A percentile compares a stretch with the other conserved stretches of the same genome.
These are phyloP conservation scores for Dastarcus helophoroides DNA, from an alignment of 2,888 invertebrate genomes.

Conservation along the genomic window DNA sequence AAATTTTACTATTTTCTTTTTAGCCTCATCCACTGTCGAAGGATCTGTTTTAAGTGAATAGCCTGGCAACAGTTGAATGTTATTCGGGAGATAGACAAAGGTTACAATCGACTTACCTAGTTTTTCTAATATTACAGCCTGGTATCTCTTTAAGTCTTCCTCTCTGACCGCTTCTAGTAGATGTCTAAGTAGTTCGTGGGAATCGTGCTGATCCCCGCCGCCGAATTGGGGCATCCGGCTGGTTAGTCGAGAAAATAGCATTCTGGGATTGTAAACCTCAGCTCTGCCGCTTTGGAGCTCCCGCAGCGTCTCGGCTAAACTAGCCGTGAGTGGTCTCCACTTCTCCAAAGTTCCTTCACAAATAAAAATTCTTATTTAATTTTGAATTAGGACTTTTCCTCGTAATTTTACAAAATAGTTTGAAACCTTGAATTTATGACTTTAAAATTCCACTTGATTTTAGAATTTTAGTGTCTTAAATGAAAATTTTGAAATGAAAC, in stretches of 20 bases:
- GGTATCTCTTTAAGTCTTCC: slow-evolving; percentile 68
- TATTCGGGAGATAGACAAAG: slow-evolving; percentile 1
- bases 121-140: slow-evolving; percentile 65
- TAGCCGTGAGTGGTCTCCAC: slow-evolving; percentile 56
- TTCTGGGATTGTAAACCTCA: slow-evolving; percentile 53
- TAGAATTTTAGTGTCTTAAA: too few species aligned
- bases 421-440: too few species aligned
- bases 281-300: slow-evolving; percentile 55
- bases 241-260: slow-evolving; percentile 52
- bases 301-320: slow-evolving; percentile 56
- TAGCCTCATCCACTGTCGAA: slow-evolving; percentile 62
- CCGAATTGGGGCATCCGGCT: slow-evolving; percentile 72
- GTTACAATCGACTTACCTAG: slow-evolving; percentile 41
- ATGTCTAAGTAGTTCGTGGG: slow-evolving; percentile 87
- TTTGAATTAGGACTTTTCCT: too few species aligned
- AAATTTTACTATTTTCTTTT: slow-evolving; percentile 67
- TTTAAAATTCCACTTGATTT: too few species aligned
- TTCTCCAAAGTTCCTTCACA: slow-evolving; percentile 48
- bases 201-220: slow-evolving; percentile 92
- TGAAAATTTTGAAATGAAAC: too few species aligned
- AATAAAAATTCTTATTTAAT: too few species aligned
- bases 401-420: too few species aligned
- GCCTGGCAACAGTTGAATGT: neutral
- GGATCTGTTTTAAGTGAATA: slow-evolving; percentile 44
- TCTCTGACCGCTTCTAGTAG: slow-evolving; percentile 77